Evolutionary conservation across 2,888 invertebrate genomes (phyloP).

Genomic region (Aleiodes testaceus): DNA sequence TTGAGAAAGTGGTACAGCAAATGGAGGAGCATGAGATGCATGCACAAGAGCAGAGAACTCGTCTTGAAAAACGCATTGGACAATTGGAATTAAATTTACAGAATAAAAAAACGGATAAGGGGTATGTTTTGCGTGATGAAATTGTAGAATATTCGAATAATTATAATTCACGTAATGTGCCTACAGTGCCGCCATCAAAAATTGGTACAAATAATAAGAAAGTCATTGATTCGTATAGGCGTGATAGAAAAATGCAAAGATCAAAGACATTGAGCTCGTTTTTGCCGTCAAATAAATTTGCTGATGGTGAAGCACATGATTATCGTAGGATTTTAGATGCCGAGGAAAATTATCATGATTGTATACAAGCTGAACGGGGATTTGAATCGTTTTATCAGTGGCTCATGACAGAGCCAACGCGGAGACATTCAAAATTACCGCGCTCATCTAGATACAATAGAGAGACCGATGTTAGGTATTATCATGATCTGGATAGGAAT

Average conservation of each 20-base stretch:
- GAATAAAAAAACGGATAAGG: constrained; percentile 56
- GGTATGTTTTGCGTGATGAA: constrained; percentile 61
- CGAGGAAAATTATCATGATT: constrained; percentile 11
- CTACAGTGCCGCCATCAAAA: constrained; percentile 15
- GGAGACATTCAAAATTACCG: not conserved
- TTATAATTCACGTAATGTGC: not conserved
- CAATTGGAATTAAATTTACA: constrained; percentile 75
- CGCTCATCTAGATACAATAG: constrained; percentile 2
- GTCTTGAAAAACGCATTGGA: constrained; percentile 77
- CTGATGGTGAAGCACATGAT: not conserved
- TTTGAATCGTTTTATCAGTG: constrained; percentile 20
- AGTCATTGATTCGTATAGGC: not conserved
- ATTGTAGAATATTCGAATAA: not conserved
- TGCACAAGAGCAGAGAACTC: constrained; percentile 77
- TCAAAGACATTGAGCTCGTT: constrained; percentile 3
- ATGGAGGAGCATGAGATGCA: constrained; percentile 77
- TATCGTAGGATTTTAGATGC: not conserved
- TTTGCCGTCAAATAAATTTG: constrained; percentile 4
- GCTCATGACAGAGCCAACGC: constrained; percentile 8
- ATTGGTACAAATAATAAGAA: not conserved
- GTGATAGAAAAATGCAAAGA: constrained; percentile 11
- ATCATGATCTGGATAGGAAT: constrained; percentile 45
- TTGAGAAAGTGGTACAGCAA: constrained; percentile 76
- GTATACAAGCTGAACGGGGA: not conserved
- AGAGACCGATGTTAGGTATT: constrained; percentile 10